Evolutionary conservation across 2,113 vertebrate species (phyloP).

Genomic region (Gallinago jamesoni): DNA sequence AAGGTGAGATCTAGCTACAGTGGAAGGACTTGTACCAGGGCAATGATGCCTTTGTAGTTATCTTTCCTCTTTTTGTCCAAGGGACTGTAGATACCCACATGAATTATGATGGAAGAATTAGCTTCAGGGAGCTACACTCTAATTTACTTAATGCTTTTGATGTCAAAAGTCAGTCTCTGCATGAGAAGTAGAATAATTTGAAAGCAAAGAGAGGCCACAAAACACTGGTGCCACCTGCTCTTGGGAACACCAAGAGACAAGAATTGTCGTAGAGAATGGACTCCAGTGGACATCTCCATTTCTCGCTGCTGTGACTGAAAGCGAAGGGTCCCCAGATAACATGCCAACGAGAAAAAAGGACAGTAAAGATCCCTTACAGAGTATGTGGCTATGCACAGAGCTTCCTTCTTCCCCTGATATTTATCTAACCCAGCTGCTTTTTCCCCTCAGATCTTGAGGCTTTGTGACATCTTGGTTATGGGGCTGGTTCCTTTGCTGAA

Average conservation of each 20-base stretch:
- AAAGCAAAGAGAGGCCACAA: neutral
- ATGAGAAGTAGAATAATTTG: neutral
- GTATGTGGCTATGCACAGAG: neutral
- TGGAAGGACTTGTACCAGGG: neutral
- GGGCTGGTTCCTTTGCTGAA: neutral
- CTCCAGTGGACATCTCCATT: neutral
- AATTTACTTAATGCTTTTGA: slow-evolving; percentile 27
- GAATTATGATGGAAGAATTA: neutral
- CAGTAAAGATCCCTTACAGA: neutral
- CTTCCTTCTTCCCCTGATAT: neutral
- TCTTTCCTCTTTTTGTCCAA: neutral
- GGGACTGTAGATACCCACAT: neutral
- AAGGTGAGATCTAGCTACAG: neutral
- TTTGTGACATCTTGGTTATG: neutral
- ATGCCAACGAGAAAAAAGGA: neutral
- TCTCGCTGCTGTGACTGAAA: neutral
- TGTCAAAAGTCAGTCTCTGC: neutral
- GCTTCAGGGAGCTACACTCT: neutral
- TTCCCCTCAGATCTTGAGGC: neutral
- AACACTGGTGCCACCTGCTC: neutral
- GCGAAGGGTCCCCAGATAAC: neutral
- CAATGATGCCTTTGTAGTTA: neutral
- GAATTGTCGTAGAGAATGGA: neutral
- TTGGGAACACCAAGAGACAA: neutral
- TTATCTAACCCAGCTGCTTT: neutral